Evolutionary conservation across 2,797 vertebrate genomes (phyloP), one percentile per base, ranked within the genome.

Genomic region (Gouania willdenowi): DNA sequence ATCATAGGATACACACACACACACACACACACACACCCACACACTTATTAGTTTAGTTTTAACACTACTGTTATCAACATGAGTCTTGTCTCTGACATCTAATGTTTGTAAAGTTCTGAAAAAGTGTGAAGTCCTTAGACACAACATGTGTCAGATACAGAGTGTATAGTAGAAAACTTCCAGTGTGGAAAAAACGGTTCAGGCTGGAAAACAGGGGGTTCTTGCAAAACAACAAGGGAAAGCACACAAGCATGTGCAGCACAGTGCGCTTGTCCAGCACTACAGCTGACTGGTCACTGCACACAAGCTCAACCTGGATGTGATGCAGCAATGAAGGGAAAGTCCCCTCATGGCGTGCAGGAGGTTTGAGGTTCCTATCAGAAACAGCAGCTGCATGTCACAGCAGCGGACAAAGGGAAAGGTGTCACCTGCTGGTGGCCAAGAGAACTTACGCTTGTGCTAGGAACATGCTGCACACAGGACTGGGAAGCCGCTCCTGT

Each of bases 351-450:
- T 44, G 30, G 53, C 15, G 1, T 34, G 43, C 39, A 40, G 24
- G 3, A 35, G 43, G 54, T 67, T 38, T 18, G 45, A 40, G 45
- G 40, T 55, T 54, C 41, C 41, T 49, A 57, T 66, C 73, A 69
- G 54, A 67, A 55, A 52, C 41, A 50, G 51, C 51, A 35, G 56
- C 64, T 34, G 67, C 41, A 55, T 43, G 69, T 70, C 41, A 48
- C 58, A 53, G 48, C 29, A 14, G 59, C 57, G 78, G 79, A 79
- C 71, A 79, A 72, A 81, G 80, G 81, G 77, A 57, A 86, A 89
- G 81, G 85, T 87, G 87, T 84, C 86, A 86, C 85, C 86, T 86
- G 59, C 83, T 88, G 86, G 87, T 73, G 59, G 71, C 46, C 66
- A 24, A 6, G 40, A 41, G 76, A 55, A 54, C 45, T 46, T 79